Conservation (phyloP, 2,888 invertebrate species). For the Nemotelus pantherinus region DNA sequence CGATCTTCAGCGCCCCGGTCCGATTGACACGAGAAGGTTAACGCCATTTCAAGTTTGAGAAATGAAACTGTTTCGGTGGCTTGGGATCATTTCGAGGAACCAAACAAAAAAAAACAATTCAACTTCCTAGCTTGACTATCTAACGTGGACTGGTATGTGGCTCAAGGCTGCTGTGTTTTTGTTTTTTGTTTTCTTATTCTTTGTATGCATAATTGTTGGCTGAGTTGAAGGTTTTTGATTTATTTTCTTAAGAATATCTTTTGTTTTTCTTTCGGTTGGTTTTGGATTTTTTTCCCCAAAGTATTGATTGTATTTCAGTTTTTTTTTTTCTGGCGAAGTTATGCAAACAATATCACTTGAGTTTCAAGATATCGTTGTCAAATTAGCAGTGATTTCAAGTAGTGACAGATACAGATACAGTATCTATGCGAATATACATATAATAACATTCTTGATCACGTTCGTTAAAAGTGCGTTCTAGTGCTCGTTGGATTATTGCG, state of each 20-base stretch:
- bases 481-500: not conserved
- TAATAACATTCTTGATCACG: not conserved
- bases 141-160: not conserved
- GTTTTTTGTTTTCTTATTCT: no score
- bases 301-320: no score
- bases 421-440: not conserved
- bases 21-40: slow-evolving; percentile 13
- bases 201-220: not conserved
- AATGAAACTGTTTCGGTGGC: not conserved
- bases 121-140: slow-evolving; percentile 3
- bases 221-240: not conserved
- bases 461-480: not conserved
- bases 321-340: no score
- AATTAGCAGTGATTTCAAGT: not conserved
- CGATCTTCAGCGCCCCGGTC: not conserved
- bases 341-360: not conserved
- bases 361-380: not conserved
- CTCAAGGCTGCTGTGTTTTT: not conserved
- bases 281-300: no score
- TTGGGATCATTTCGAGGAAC: no score
- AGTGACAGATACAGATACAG: not conserved
- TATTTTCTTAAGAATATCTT: not conserved
- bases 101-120: not conserved
- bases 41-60: slow-evolving; percentile 5
- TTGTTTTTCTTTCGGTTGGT: not conserved